These are phyloP conservation scores for Capricornis sumatraensis DNA, from an alignment of 2,113 vertebrate genomes.

Conservation along the genomic window DNA sequence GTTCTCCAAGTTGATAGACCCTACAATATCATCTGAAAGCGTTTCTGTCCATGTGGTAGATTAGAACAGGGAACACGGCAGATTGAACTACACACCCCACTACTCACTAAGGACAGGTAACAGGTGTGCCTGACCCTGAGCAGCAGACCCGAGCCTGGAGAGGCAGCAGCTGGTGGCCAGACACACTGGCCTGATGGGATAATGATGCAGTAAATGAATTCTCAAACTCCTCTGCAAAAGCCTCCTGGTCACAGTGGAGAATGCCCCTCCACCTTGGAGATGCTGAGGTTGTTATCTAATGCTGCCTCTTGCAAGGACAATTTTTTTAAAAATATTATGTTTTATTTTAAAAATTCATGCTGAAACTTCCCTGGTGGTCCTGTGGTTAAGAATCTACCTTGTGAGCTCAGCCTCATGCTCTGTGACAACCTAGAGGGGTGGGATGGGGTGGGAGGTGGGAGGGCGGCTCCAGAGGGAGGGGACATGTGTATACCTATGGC, in stretches of 20 bases:
- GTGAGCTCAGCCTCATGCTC: not conserved
- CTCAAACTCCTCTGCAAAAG: not conserved
- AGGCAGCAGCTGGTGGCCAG: not conserved
- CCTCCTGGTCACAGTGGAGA: not conserved
- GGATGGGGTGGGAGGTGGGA: not conserved
- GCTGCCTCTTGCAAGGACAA: not conserved
- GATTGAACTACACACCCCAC: too few relatives aligned
- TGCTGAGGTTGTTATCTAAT: not conserved
- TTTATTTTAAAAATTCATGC: not conserved
- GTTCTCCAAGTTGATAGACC: not conserved
- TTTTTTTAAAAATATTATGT: fast-evolving
- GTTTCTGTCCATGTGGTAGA: not conserved
- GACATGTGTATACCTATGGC: not conserved
- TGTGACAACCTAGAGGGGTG: not conserved
- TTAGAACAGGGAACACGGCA: not conserved
- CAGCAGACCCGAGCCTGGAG: too few relatives aligned
- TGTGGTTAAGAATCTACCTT: not conserved
- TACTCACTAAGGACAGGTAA: too few relatives aligned
- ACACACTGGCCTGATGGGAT: fast-evolving
- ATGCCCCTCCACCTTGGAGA: fast-evolving
- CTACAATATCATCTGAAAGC: not conserved
- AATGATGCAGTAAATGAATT: not conserved
- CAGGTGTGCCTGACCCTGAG: not conserved
- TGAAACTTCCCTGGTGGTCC: not conserved
- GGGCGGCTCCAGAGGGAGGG: not conserved